Base-by-base conservation (phyloP, 92 coral and sea anemone species). In the Epizoanthus scotinus region DNA sequence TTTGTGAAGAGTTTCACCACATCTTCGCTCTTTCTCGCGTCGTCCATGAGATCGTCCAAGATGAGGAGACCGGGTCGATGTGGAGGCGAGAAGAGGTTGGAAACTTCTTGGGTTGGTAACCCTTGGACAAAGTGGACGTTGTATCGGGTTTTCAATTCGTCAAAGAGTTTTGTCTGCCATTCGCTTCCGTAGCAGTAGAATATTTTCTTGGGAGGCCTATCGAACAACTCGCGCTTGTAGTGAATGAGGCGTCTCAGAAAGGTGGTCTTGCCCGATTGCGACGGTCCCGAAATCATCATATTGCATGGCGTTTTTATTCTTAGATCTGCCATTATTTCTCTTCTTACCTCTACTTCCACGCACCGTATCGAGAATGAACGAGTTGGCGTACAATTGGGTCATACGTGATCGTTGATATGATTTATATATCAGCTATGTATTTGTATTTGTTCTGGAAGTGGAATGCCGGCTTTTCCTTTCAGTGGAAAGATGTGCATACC, bases 131-230 rank as follows among this genome's bases (percentile, higher is more conserved):
- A 70, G 0, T 38, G 19, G 5, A 69, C 58, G 19, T 29, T 24
- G 21, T 67, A 26, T 67, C 34, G 24, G 3, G 15, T 12, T 0
- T 31, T 9, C n/a, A 67, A 10, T 1, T 0, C 25, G 19, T 67
- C n/a, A 13, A 69, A 69, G 5, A 44, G 36, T 31, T 31, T 42
- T 0, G 29, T n/a, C 1, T 68, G 73, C 73, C 73, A 68, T 38
- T 68, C 27, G 20, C 73, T 68, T 19, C 73, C 73, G 14, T 68
- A 68, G 12, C 73, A 68, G 14, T 68, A 68, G 44, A 68, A 18
- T 1, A 68, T 15, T 40, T 42, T 15, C 8, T 38, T 40, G 1
- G 73, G 73, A 15, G 73, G 53, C 7, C 2, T 0, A 18, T 4
- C 19, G 13, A 68, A 68, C 55, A 68, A 18, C 5, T 40, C 29